Conservation (phyloP, 2,797 vertebrate species). For the Apodemus agrarius region DNA sequence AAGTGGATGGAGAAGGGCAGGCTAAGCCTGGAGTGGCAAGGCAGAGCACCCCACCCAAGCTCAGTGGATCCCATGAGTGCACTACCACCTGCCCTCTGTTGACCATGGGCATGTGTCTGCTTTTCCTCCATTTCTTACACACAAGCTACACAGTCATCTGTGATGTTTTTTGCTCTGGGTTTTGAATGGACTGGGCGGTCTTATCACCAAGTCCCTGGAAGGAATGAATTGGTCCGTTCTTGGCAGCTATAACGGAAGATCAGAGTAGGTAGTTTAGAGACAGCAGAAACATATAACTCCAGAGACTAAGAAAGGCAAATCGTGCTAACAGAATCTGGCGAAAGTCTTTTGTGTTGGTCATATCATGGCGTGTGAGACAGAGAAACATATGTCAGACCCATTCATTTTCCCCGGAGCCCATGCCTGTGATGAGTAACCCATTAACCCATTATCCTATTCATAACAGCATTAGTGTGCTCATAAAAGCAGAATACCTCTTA, state of each 20-base stretch:
- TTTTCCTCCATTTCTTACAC: neutral
- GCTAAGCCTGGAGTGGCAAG: too few relatives aligned
- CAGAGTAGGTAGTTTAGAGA: neutral
- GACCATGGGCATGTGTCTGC: accelerated
- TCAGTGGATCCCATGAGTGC: accelerated
- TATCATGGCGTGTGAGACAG: neutral
- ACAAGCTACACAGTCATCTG: neutral
- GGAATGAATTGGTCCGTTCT: neutral
- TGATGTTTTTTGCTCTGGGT: neutral
- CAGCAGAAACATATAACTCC: neutral
- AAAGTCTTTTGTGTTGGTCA: neutral
- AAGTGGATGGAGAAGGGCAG: too few relatives aligned
- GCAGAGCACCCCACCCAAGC: neutral
- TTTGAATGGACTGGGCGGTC: neutral
- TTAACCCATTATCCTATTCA: neutral
- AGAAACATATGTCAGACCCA: neutral
- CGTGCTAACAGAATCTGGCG: neutral
- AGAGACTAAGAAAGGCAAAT: neutral
- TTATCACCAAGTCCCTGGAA: neutral
- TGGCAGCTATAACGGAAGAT: neutral
- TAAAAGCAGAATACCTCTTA: neutral
- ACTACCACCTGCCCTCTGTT: neutral
- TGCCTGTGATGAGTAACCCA: neutral
- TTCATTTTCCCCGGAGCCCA: neutral
- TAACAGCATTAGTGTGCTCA: neutral